Conservation (phyloP, 2,888 invertebrate genomes). For the Acrocyrtus sp. region DNA sequence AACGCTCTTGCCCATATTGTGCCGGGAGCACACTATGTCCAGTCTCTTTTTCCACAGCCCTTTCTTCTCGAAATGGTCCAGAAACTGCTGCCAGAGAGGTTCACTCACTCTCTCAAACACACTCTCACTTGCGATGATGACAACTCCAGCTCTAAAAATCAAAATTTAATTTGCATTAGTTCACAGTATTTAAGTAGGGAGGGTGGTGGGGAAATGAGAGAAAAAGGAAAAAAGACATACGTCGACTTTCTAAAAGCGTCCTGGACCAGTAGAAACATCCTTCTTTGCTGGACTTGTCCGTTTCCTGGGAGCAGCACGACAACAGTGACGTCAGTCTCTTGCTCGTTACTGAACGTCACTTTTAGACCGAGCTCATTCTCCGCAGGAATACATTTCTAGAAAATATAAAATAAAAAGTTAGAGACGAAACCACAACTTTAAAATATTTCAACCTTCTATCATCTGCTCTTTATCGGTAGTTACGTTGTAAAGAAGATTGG, state of each 20-base stretch:
- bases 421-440: no score
- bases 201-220: no score
- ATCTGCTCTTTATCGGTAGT: no score
- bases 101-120: not conserved
- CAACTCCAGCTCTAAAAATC: not conserved
- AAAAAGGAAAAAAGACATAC: no score
- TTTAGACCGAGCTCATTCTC: no score
- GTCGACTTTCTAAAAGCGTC: no score
- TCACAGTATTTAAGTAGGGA: no score
- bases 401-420: no score
- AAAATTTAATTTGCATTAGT: no score
- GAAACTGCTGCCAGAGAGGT: not conserved
- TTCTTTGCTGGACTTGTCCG: not conserved
- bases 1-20: not conserved
- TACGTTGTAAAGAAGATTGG: no score
- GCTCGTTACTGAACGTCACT: not conserved
- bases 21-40: slow-evolving; percentile 4
- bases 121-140: not conserved
- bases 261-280: not conserved
- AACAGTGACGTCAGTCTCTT: slow-evolving; percentile 1
- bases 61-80: not conserved
- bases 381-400: no score
- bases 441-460: no score
- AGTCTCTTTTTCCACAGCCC: not conserved
- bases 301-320: not conserved